These are phyloP conservation scores for Lasioglossum leucozonium DNA, from an alignment of 2,888 invertebrate genomes.

Conservation along the genomic window DNA sequence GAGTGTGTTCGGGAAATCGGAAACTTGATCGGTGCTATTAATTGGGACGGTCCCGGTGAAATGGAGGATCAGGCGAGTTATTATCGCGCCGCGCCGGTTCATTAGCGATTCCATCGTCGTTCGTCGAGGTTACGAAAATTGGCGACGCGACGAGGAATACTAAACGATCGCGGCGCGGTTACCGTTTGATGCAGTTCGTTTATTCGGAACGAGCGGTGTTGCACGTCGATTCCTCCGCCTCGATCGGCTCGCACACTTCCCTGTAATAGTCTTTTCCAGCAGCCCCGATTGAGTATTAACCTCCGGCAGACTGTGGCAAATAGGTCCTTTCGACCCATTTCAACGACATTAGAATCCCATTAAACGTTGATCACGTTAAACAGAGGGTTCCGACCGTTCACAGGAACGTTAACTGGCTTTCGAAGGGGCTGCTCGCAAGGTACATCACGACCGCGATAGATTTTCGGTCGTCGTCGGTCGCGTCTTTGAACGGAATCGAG, in stretches of 20 bases:
- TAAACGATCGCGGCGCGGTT: constrained; percentile 26
- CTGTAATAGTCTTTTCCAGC: constrained; percentile 67
- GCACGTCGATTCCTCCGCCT: constrained; percentile 17
- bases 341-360: constrained; percentile 44
- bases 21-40: constrained; percentile 3
- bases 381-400: constrained; percentile 15
- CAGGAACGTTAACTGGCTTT: background rate
- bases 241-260: constrained; percentile 64
- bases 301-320: constrained; percentile 58
- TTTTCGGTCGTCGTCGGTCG: background rate
- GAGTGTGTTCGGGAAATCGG: background rate
- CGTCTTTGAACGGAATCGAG: background rate
- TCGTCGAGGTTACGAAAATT: constrained; percentile 32
- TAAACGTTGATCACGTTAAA: constrained; percentile 48
- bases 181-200: constrained; percentile 29
- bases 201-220: constrained; percentile 33
- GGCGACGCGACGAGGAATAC: constrained; percentile 7
- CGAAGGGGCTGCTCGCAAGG: background rate
- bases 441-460: background rate
- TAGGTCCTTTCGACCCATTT: constrained; percentile 41
- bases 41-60: background rate
- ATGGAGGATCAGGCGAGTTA: background rate
- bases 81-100: background rate
- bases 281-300: constrained; percentile 76
- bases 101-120: constrained; percentile 36